Evolutionary conservation across 2,113 vertebrate genomes (phyloP), one percentile per base, ranked within the genome.

Genomic region (Ictalurus punctatus): DNA sequence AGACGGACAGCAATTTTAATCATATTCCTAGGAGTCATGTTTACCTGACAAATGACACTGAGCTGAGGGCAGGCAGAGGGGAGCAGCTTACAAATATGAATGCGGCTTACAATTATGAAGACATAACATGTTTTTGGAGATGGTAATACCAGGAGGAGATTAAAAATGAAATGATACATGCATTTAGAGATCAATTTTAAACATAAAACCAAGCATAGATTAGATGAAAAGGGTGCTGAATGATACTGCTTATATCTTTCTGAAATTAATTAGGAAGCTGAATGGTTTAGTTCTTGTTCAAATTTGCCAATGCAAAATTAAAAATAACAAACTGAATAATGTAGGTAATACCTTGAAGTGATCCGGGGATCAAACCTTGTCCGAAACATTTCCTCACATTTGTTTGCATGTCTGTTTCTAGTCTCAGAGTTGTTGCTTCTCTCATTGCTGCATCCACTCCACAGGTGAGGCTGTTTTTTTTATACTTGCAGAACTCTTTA

Each of bases 361-460:
- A 95, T 86, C 9, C 93, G 92, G 14, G 92, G 90, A 65, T 94
- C 93, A 93, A 94, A 95, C 91, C 87, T 94, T 59, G 92, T 93
- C 69, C 92, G 92, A 19, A 94, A 95, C 80, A 56, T 93, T 44
- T 71, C 37, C 23, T 85, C 80, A 67, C 63, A 27, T 23, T 74
- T 88, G 87, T 84, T 74, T 59, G 23, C 16, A 27, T 83, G 63
- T 61, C n/a, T 48, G 23, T 59, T 37, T 65, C 8, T n/a, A 1
- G 65, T 76, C 27, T 63, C 27, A 76, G 37, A n/a, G 17, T 8
- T 83, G n/a, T 30, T 48, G 6, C 5, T 85, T 81, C 48, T 67
- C 17, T 83, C 12, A 54, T 54, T 79, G 4, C 69, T 86, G 61
- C 40, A 30, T 81, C 40, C 27, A 83, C 54, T 86, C 90, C 88